Conservation (phyloP, 2,797 vertebrate species). For the Falco columbarius region DNA sequence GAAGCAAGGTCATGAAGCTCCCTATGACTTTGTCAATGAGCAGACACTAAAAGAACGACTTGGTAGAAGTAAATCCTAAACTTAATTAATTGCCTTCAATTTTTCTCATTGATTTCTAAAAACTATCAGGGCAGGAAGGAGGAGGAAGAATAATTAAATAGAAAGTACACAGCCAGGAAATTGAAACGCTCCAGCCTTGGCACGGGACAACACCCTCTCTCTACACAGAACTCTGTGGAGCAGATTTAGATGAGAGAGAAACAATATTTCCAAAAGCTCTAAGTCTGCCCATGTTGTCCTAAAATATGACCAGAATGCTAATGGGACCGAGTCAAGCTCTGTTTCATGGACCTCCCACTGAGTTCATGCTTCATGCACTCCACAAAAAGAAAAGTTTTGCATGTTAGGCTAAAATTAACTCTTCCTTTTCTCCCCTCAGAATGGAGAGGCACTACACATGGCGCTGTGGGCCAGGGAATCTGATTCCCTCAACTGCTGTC, state of each 20-base stretch:
- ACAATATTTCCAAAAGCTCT: background rate
- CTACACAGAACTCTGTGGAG: background rate
- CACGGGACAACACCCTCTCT: background rate
- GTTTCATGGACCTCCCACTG: slow-evolving; percentile 22
- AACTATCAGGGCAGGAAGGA: accelerated
- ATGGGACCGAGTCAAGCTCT: background rate
- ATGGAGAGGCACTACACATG: background rate
- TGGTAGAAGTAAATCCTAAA: background rate
- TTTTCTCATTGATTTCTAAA: background rate
- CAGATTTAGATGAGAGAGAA: slow-evolving; percentile 25
- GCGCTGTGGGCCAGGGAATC: background rate
- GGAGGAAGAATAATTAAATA: background rate
- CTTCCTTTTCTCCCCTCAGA: background rate
- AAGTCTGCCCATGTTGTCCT: background rate
- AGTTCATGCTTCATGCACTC: background rate
- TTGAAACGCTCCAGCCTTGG: background rate
- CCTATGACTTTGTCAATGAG: background rate
- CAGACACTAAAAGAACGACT: background rate
- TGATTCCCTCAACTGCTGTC: background rate
- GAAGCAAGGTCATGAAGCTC: background rate
- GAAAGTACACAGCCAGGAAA: background rate
- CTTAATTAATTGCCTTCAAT: background rate
- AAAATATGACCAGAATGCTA: slow-evolving; percentile 48
- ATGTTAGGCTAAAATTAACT: slow-evolving; percentile 7
- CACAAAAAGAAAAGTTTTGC: background rate